Evolutionary conservation across 2,888 invertebrate genomes (phyloP), one percentile per base, ranked within the genome.

Genomic region (Lasioglossum pauxillum): DNA sequence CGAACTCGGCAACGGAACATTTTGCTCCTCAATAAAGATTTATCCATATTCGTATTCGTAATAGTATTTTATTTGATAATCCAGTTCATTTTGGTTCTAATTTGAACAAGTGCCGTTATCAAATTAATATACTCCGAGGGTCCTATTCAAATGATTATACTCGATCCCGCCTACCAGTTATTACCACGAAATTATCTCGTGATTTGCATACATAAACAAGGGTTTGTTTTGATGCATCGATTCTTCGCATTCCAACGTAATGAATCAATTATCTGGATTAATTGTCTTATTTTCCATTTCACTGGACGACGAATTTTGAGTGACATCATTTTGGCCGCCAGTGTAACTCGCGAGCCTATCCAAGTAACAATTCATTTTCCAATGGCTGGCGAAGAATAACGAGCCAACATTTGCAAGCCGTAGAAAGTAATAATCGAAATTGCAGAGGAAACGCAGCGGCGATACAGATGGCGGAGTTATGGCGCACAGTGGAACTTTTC

Each of bases 161-260:
- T 31, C 16, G 67, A 27, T 78, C 35, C 69, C 41, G 67, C n/a
- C 41, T 64, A 64, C 49, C 35, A 38, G 35, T 69, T 23, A 41
- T 80, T 81, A 75, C n/a, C 46, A 53, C 10, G 19, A 38, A 12
- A 60, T 75, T 64, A 81, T 77, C 77, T 53, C 75, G 23, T 60
- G n/a, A 71, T 82, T 75, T 78, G 38, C 38, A 57, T 74, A 23
- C 19, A 5, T 27, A 23, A 49, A 44, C 19, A 27, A 31, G 53
- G 23, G 44, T 57, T n/a, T 31, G 78, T 12, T n/a, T 4, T 35
- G 23, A 69, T 35, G 31, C 64, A 23, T 41, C 19, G 19, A 23
- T 49, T 60, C 57, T 27, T 72, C 72, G 76, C 49, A 49, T 27
- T 31, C 7, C 27, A 16, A 53, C 27, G 8, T 74, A 77, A 67